phyloP scores from a whole-genome alignment of 2,888 invertebrate species.

The Pomacea canaliculata region DNA sequence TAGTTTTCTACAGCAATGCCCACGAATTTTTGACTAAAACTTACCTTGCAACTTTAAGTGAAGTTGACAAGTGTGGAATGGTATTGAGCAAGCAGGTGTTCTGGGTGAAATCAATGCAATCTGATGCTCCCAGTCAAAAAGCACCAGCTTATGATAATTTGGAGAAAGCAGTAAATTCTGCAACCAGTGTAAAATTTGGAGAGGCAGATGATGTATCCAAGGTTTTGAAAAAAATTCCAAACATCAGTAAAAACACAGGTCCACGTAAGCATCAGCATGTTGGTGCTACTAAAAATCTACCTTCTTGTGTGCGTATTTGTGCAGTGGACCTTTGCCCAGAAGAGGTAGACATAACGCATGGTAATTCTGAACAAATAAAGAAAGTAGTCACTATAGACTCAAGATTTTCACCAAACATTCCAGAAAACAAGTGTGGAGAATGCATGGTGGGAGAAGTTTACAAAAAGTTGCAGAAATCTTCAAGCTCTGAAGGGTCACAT shows the following conservation, averaged over 20 bases:
- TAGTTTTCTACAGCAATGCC: constrained; percentile 17
- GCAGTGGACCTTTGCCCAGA: background rate
- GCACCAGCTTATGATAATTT: too few species aligned
- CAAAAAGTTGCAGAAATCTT: background rate
- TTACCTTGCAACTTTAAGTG: constrained; percentile 3
- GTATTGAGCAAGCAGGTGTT: background rate
- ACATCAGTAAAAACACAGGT: too few species aligned
- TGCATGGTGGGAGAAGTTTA: background rate
- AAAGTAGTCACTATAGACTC: background rate
- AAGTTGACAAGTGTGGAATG: background rate
- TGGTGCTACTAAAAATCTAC: background rate
- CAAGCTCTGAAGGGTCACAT: background rate
- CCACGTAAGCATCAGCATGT: background rate
- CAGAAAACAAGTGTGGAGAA: background rate
- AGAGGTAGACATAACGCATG: too few species aligned
- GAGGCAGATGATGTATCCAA: too few species aligned
- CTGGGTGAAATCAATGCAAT: constrained; percentile 3
- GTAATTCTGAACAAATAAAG: background rate
- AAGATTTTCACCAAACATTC: background rate
- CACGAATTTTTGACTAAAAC: constrained; percentile 4
- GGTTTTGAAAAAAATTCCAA: too few species aligned
- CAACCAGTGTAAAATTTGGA: background rate
- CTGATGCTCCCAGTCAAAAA: background rate
- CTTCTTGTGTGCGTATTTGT: constrained; percentile 1
- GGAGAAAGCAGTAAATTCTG: background rate